phyloP scores from a whole-genome alignment of 2,888 invertebrate genomes.

The Boloria selene region DNA sequence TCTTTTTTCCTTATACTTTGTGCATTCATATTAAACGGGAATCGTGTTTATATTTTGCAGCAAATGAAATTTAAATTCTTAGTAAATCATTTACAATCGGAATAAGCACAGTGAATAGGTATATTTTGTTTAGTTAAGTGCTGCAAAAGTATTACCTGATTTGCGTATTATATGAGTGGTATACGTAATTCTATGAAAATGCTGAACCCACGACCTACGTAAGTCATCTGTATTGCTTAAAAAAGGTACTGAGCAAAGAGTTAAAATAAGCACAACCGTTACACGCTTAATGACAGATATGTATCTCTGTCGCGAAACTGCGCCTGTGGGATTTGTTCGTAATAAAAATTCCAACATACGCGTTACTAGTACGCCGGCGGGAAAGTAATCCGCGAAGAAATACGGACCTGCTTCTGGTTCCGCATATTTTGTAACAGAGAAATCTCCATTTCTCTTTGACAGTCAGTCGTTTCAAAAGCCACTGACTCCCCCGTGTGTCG shows the following conservation, averaged over 20 bases:
- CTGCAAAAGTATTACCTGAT: no score
- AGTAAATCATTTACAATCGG: no score
- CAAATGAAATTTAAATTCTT: no score
- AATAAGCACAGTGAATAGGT: no score
- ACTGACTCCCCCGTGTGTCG: constrained; percentile 73
- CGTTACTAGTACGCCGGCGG: constrained; percentile 70
- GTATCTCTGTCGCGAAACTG: constrained; percentile 69
- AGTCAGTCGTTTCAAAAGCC: constrained; percentile 75
- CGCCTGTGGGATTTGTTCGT: constrained; percentile 66
- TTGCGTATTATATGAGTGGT: no score
- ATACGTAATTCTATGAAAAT: no score
- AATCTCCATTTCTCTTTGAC: constrained; percentile 81
- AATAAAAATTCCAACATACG: constrained; percentile 75
- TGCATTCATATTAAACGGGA: no score
- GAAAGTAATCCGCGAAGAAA: constrained; percentile 78
- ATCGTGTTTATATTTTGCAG: no score
- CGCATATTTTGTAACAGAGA: constrained; percentile 75
- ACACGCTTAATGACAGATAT: constrained; percentile 48
- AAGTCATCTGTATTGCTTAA: not conserved
- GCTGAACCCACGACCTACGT: no score
- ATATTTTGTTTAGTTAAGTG: no score
- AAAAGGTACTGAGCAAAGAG: not conserved
- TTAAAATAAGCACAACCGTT: constrained; percentile 9
- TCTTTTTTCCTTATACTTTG: no score
- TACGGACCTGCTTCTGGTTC: constrained; percentile 73